A percentile compares a stretch with the other conserved stretches of the same genome.
phyloP scores from a whole-genome alignment of 2,888 invertebrate species.

The Hemaris fuciformis region DNA sequence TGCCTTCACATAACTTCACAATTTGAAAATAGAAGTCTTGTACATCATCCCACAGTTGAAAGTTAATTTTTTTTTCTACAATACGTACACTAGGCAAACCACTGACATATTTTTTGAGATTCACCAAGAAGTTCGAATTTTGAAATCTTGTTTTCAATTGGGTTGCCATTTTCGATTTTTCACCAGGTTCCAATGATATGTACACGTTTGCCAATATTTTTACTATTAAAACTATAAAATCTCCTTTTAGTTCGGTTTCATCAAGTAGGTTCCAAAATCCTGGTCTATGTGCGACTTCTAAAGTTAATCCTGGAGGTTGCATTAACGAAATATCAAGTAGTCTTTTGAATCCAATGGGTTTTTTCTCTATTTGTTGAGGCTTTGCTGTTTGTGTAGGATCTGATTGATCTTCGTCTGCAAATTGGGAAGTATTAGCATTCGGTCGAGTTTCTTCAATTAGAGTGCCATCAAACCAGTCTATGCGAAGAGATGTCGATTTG shows the following conservation, averaged over 20 bases:
- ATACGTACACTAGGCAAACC: slow-evolving; percentile 56
- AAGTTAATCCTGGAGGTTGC: slow-evolving; percentile 59
- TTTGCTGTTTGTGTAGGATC: slow-evolving; percentile 36
- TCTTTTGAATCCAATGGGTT: slow-evolving; percentile 71
- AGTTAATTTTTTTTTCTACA: slow-evolving; percentile 65
- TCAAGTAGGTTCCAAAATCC: slow-evolving; percentile 73
- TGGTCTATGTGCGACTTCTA: slow-evolving; percentile 65
- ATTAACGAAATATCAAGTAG: slow-evolving; percentile 63
- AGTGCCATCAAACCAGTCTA: slow-evolving; percentile 77
- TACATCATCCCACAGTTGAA: slow-evolving; percentile 68
- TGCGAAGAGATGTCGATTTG: slow-evolving; percentile 58
- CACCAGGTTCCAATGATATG: slow-evolving; percentile 50
- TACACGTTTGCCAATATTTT: slow-evolving; percentile 66
- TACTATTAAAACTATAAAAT: slow-evolving; percentile 72
- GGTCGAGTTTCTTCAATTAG: slow-evolving; percentile 55
- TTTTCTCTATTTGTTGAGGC: slow-evolving; percentile 52
- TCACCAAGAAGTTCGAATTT: slow-evolving; percentile 56
- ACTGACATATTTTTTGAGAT: slow-evolving; percentile 51
- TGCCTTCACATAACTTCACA: slow-evolving; percentile 53
- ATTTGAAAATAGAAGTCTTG: slow-evolving; percentile 59
- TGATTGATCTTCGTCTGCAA: slow-evolving; percentile 52
- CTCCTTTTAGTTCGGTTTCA: slow-evolving; percentile 61
- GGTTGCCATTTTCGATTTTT: slow-evolving; percentile 56
- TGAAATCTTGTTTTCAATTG: slow-evolving; percentile 54
- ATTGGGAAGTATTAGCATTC: slow-evolving; percentile 33